Base-by-base conservation (phyloP, 2,797 vertebrate genomes). In the Gymnoscopelus braueri region DNA sequence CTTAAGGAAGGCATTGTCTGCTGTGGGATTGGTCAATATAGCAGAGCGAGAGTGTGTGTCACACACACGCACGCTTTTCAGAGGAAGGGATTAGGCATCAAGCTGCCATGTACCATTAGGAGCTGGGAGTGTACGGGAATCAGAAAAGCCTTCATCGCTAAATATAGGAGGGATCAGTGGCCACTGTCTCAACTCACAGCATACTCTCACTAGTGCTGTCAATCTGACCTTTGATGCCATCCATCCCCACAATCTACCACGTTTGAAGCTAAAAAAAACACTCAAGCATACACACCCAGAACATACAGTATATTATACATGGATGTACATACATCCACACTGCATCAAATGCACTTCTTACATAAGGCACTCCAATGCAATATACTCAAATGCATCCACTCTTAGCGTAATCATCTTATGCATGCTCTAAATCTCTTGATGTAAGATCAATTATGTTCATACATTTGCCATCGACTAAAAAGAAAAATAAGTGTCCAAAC, bases 61-160 rank as follows among this genome's bases (percentile, higher is more conserved):
- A 39, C 35, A 39, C 35, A 54, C 13, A 54, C 14, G 24, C 76
- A 88, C 79, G 87, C 81, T 85, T 70, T 86, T 65, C 75, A 83
- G 76, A 86, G 74, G 67, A 79, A 75, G 48, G 72, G 90, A 91
- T 93, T 92, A 92, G 71, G 87, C 9, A 50, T 66, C 76, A 80
- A 79, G 80, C 75, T 83, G 79, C 74, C 78, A 85, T 78, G 66
- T 73, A 69, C 71, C 81, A 87, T 85, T 84, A 91, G 76, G 70
- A 50, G 69, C 56, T 63, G n/a, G n/a, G 69, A 55, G 32, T 23
- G 57, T 48, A 68, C 62, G 63, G 54, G 75, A 85, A 87, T 77
- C 35, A 60, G 71, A 79, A 44, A 70, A 79, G 71, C 70, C 69
- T 73, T 69, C n/a, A 63, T 2, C 9, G 70, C 77, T 87, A 89